Evolutionary conservation across 1,140 invertebrate species (phyloP).

Genomic region (Lordiphosa clarofinis): DNA sequence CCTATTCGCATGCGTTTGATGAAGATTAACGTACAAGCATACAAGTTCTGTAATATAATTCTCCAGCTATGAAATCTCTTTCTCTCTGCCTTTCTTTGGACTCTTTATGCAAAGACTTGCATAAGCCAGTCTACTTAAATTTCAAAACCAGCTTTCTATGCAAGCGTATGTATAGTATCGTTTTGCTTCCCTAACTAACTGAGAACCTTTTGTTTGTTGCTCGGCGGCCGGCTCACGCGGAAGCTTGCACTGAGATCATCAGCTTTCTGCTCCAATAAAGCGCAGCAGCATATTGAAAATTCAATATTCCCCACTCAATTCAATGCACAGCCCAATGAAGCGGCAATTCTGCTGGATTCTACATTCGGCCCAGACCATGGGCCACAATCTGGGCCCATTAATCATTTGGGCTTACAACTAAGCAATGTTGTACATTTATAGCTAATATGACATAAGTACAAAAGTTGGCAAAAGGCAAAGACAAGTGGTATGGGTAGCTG

Average conservation of each 20-base stretch:
- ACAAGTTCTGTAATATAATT: too few relatives aligned
- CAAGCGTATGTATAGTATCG: not conserved
- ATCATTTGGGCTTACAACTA: constrained; percentile 55
- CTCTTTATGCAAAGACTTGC: too few relatives aligned
- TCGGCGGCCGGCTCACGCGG: constrained; percentile 25
- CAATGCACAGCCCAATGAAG: constrained; percentile 53
- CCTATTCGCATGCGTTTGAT: too few relatives aligned
- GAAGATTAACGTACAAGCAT: too few relatives aligned
- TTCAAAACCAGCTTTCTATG: constrained; percentile 21
- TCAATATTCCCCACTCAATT: constrained; percentile 45
- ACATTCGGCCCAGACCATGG: constrained; percentile 12
- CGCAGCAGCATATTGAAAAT: constrained; percentile 51
- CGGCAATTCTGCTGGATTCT: constrained; percentile 43
- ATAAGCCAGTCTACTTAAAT: constrained; percentile 15
- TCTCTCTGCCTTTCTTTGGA: too few relatives aligned
- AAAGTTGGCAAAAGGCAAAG: constrained; percentile 71
- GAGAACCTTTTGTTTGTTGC: not conserved
- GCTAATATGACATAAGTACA: constrained; percentile 77
- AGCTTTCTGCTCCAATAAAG: constrained; percentile 68
- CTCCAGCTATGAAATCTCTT: too few relatives aligned
- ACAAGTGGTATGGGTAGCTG: constrained; percentile 25
- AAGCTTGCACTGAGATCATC: constrained; percentile 33
- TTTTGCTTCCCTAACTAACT: too few relatives aligned
- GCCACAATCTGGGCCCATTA: constrained; percentile 53
- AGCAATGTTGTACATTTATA: constrained; percentile 69